phyloP scores from a whole-genome alignment of 2,113 vertebrate species.

The Mastomys coucha region DNA sequence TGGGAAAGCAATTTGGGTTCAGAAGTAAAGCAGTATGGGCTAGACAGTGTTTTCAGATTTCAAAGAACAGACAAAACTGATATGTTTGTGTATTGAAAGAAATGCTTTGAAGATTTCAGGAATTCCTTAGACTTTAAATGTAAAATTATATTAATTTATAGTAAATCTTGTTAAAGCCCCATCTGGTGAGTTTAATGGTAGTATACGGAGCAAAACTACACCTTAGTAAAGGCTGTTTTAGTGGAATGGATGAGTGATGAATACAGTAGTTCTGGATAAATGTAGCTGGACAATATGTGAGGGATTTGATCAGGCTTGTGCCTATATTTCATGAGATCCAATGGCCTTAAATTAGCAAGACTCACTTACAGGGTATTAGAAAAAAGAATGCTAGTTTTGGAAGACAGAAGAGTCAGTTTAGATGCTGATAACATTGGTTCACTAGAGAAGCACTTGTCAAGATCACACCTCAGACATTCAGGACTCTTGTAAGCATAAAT shows the following conservation, averaged over 20 bases:
- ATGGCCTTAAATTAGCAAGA: neutral
- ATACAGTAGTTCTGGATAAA: neutral
- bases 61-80: neutral
- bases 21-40: neutral
- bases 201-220: neutral
- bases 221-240: neutral
- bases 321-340: neutral
- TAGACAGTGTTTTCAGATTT: neutral
- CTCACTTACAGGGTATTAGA: neutral
- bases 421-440: neutral
- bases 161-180: neutral
- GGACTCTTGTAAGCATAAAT: conserved; percentile 9
- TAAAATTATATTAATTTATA: neutral
- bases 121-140: conserved; percentile 6
- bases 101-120: neutral
- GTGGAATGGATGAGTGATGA: neutral
- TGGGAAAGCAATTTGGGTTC: neutral
- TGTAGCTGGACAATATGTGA: neutral
- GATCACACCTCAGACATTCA: neutral
- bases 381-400: neutral
- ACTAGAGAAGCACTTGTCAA: neutral
- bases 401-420: conserved; percentile 1
- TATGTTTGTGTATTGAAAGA: neutral
- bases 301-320: neutral
- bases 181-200: neutral